Evolutionary conservation across 2,797 vertebrate species (phyloP).

Genomic region (Gymnocypris eckloni): DNA sequence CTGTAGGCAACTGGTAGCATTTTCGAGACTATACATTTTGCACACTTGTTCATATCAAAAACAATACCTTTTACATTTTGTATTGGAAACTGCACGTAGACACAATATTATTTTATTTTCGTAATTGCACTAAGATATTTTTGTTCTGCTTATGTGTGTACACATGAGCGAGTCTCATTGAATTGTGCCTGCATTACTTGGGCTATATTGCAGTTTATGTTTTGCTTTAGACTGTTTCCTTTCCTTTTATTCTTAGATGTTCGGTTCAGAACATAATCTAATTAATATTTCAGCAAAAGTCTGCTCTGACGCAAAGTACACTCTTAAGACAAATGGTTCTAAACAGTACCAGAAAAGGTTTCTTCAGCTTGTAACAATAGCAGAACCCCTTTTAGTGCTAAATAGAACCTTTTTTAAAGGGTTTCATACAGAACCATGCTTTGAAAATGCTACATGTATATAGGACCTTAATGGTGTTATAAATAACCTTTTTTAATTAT

Average conservation of each 20-base stretch:
- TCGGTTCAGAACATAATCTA: neutral
- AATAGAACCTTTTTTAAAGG: too few species aligned
- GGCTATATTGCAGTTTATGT: neutral
- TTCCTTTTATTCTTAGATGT: accelerated
- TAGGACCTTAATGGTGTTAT: too few species aligned
- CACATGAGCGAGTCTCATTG: neutral
- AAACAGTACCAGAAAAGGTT: too few species aligned
- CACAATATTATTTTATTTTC: neutral
- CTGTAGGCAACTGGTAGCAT: neutral
- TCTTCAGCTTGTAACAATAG: too few species aligned
- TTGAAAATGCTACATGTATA: too few species aligned
- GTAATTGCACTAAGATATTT: neutral
- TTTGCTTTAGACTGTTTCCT: neutral
- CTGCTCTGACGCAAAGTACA: neutral
- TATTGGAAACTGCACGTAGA: neutral
- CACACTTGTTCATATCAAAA: neutral
- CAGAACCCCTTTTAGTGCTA: too few species aligned
- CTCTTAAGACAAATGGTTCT: too few species aligned
- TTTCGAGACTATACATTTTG: neutral
- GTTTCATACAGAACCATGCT: too few species aligned
- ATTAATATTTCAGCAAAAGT: neutral
- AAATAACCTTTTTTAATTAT: too few species aligned
- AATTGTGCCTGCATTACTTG: neutral
- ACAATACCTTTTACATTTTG: neutral
- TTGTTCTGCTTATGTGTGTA: too few species aligned